These are phyloP conservation scores for Odontesthes bonariensis DNA, from an alignment of 2,113 vertebrate genomes.

Conservation along the genomic window DNA sequence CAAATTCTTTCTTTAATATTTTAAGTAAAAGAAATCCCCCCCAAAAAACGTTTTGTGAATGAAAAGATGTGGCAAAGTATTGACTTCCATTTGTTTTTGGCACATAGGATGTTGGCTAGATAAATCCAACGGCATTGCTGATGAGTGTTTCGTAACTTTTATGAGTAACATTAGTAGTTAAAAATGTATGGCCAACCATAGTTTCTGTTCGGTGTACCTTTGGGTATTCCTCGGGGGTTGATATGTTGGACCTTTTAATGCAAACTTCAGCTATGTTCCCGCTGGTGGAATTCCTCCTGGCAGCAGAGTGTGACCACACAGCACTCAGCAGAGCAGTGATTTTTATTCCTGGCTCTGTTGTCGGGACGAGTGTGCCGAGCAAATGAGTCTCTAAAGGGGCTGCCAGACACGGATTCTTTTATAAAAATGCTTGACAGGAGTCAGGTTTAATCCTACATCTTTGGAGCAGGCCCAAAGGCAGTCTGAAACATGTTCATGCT, in stretches of 20 bases:
- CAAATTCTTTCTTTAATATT: too few relatives aligned
- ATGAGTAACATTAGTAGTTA: too few relatives aligned
- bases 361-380: slow-evolving; percentile 14
- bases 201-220: slow-evolving; percentile 9
- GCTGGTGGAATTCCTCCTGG: slow-evolving; percentile 22
- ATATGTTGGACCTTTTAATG: slow-evolving; percentile 42
- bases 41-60: too few relatives aligned
- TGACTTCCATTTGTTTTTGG: background rate
- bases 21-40: too few relatives aligned
- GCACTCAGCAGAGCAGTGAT: background rate
- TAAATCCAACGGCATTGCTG: too few relatives aligned
- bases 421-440: slow-evolving; percentile 2
- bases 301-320: slow-evolving; percentile 42
- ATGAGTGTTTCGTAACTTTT: too few relatives aligned
- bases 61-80: too few relatives aligned
- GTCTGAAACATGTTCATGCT: slow-evolving; percentile 10
- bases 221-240: slow-evolving; percentile 25
- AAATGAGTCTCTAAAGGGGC: background rate
- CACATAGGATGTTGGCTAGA: too few relatives aligned
- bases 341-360: slow-evolving; percentile 15
- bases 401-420: slow-evolving; percentile 30
- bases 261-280: slow-evolving; percentile 26
- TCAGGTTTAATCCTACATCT: slow-evolving; percentile 17
- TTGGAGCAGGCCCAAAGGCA: slow-evolving; percentile 18
- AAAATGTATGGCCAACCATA: too few relatives aligned